Evolutionary conservation across 2,888 invertebrate species (phyloP), one percentile per base, ranked within the genome.

Genomic region (Netelia virgata): DNA sequence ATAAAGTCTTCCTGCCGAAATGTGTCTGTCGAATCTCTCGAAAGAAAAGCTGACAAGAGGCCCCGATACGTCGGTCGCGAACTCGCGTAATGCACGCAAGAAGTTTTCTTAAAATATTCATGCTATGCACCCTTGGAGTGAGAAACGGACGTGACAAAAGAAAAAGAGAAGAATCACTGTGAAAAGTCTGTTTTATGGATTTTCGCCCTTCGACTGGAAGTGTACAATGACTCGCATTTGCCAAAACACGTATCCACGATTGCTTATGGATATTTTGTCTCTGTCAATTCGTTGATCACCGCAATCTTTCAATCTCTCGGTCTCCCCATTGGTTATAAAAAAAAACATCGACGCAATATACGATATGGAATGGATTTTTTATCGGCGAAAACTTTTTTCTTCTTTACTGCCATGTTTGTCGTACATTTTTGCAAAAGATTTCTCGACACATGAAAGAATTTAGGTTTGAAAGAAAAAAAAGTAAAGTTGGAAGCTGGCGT

Each of bases 101-200:
- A 72, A 72, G 63, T 63, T 78, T 23, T 28, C 41, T 78, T 78
- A 63, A 63, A 63, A 78, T 70, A 79, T 79, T 64, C 70, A 70
- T 57, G 72, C 63, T 63, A 36, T 61, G 77, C 72, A 50, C 23
- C n/a, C 59, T 43, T 43, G 36, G 18, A 23, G 55, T 9, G 72
- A 20, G 64, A 53, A 23, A 64, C n/a, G 43, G 55, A 63, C 70
- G 53, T 59, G 61, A 78, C 53, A 53, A 61, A 61, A 61, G 61
- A 73, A 73, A 36, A 43, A 53, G 23, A 41, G 14, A 53, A 50
- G 61, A 61, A 70, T 70, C 75, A 63, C 69, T 50, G 76, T 3
- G 61, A 50, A 16, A 63, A 74, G 53, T 53, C 74, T 74, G 47
- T 47, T 47, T 47, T 14, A 47, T 47, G 11, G 47, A 1, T 47